Conservation (phyloP, 2,797 vertebrate genomes). For the Sebastes hubbsi region DNA sequence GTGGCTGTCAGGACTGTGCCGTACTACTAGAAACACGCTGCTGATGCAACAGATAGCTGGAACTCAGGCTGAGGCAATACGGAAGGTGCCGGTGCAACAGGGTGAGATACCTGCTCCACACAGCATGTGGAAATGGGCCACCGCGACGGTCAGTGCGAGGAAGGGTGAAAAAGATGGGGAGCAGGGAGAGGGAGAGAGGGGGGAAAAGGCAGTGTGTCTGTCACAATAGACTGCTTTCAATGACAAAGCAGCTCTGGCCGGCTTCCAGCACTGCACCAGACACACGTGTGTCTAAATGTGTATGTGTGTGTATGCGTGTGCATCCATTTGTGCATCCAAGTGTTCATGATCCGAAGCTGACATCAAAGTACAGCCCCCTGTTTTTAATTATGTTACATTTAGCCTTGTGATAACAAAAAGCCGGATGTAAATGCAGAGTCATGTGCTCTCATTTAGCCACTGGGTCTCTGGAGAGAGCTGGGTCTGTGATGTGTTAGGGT, state of each 20-base stretch:
- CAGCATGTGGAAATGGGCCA: constrained; percentile 18
- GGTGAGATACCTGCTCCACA: constrained; percentile 2
- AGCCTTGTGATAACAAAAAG: constrained; percentile 38
- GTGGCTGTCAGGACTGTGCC: constrained; percentile 13
- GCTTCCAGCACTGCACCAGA: constrained; percentile 72
- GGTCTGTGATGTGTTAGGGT: constrained; percentile 52
- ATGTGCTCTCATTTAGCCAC: constrained; percentile 59
- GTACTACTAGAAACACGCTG: constrained; percentile 55
- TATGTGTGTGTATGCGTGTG: constrained; percentile 30
- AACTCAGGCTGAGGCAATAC: constrained; percentile 71
- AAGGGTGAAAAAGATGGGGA: constrained; percentile 27
- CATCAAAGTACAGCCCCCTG: constrained; percentile 39
- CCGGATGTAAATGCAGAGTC: constrained; percentile 50
- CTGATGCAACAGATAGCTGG: constrained; percentile 72
- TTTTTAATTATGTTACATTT: constrained; percentile 49
- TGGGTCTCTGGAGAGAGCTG: constrained; percentile 39
- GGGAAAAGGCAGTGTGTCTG: constrained; percentile 37
- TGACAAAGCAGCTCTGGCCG: constrained; percentile 69
- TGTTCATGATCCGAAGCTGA: constrained; percentile 37
- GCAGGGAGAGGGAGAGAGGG: not conserved
- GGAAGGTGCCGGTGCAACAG: constrained; percentile 56
- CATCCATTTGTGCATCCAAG: constrained; percentile 25
- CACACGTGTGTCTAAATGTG: constrained; percentile 45
- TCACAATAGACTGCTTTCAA: constrained; percentile 73
- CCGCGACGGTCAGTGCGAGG: constrained; percentile 12